phyloP scores from a whole-genome alignment of 1,140 invertebrate genomes.

The Zaprionus taronus region DNA sequence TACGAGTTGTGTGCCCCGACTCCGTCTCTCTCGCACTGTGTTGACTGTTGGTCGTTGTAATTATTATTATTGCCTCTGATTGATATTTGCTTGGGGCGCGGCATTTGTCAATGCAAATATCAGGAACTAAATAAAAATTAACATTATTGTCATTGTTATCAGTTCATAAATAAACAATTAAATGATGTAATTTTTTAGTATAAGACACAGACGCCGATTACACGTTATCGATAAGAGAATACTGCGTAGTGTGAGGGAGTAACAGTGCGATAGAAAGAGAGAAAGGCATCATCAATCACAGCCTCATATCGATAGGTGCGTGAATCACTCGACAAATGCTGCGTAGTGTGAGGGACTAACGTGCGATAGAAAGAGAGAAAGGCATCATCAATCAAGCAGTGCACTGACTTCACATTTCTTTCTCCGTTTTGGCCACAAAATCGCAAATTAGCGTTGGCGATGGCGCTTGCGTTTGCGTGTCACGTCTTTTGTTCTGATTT shows the following conservation, averaged over 20 bases:
- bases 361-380: not conserved
- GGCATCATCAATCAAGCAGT: slow-evolving; percentile 15
- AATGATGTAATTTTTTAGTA: slow-evolving; percentile 45
- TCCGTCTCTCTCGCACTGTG: not conserved
- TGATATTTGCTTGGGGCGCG: slow-evolving; percentile 44
- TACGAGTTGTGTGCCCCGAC: not conserved
- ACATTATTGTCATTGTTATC: slow-evolving; percentile 38
- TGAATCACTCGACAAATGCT: not conserved
- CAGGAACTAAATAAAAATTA: slow-evolving; percentile 2
- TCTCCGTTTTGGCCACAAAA: slow-evolving; percentile 27
- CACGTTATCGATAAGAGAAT: not conserved
- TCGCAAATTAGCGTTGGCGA: slow-evolving; percentile 4
- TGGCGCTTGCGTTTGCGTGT: slow-evolving; percentile 16
- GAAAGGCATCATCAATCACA: not conserved
- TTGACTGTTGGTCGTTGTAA: slow-evolving; percentile 35
- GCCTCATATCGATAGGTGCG: not conserved
- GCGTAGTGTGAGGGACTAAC: not conserved
- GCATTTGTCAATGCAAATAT: slow-evolving; percentile 34
- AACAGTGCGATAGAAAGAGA: not conserved
- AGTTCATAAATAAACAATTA: slow-evolving; percentile 38
- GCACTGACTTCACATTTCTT: slow-evolving; percentile 17
- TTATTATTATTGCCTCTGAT: slow-evolving; percentile 33
- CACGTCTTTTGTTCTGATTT: slow-evolving; percentile 27
- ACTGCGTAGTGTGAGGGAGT: not conserved
- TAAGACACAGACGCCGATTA: not conserved